Evolutionary conservation across 2,797 vertebrate species (phyloP).

Genomic region (Brotula barbata): DNA sequence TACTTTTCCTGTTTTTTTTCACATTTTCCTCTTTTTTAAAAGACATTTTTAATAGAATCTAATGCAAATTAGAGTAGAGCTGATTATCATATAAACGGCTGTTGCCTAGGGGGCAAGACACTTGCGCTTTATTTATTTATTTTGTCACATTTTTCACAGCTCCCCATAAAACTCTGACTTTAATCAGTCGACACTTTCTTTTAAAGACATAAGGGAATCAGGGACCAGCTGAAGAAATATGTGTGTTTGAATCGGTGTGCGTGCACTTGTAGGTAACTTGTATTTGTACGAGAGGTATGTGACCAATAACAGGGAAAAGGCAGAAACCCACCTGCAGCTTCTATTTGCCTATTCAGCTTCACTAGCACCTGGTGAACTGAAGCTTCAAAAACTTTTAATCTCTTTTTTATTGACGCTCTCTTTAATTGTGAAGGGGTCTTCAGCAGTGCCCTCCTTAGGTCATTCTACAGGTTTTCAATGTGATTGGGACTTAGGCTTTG

Average conservation of each 20-base stretch:
- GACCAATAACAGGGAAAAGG: constrained; percentile 16
- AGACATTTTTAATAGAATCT: constrained; percentile 78
- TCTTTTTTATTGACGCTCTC: neutral
- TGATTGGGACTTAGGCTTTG: too few species aligned
- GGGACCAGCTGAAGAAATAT: constrained; percentile 40
- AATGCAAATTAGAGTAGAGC: constrained; percentile 79
- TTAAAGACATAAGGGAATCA: constrained; percentile 67
- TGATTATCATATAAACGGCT: constrained; percentile 83
- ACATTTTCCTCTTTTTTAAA: constrained; percentile 51
- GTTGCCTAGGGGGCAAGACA: constrained; percentile 68
- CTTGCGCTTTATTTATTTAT: constrained; percentile 76
- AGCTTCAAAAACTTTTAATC: neutral
- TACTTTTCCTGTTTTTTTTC: constrained; percentile 40
- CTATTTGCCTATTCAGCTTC: constrained; percentile 7
- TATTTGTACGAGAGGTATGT: constrained; percentile 11
- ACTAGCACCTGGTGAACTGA: constrained; percentile 12
- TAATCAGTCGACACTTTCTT: constrained; percentile 71
- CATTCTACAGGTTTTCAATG: too few species aligned
- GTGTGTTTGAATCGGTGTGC: constrained; percentile 19
- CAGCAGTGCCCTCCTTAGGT: neutral
- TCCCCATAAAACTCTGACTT: constrained; percentile 69
- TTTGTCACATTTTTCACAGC: constrained; percentile 67
- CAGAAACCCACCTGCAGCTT: constrained; percentile 7
- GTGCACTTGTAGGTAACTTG: constrained; percentile 13
- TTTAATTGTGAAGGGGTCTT: neutral